Base-by-base conservation (phyloP, 2,888 invertebrate species). In the Deilephila elpenor region DNA sequence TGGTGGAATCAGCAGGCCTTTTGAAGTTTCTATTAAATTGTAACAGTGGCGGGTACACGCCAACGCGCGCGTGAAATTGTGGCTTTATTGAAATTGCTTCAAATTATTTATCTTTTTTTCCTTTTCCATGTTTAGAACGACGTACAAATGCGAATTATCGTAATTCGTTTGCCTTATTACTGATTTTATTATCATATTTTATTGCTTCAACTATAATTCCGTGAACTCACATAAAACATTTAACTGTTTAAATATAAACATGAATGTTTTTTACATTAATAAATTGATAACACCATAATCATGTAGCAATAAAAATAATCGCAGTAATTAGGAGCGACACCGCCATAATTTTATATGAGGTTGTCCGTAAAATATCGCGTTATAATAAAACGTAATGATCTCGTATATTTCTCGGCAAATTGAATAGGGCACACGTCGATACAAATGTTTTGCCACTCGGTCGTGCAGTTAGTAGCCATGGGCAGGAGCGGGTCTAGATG, bases 21-120 rank as follows among this genome's bases (percentile, higher is more conserved):
- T 94, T 93, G 93, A 93, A 93, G 89, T 94, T 73, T 93, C 92
- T 93, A 94, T 94, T 94, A 94, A 93, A 93, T 94, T 91, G 93
- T 92, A 93, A 89, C 93, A 92, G 89, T 90, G 90, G 89, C 91
- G 92, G 88, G 88, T 90, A 90, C 92, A 91, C 91, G 89, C 93
- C 92, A 92, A 90, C 92, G 90, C 91, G 88, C 85, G 89, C 89
- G 91, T 92, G 91, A 93, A 94, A 94, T 93, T 93, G 93, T 92
- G 89, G 90, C 89, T 90, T 92, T 93, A 93, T 91, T 91, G 91
- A 91, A 93, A 92, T 90, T 87, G 91, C 89, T 88, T 80, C 83
- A 86, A 89, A 91, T 93, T 91, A 89, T 91, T 90, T 89, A 86
- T 89, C 85, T 86, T 84, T 85, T 84, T 86, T 84, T 79, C 76